Evolutionary conservation across 2,113 vertebrate genomes (phyloP).

Genomic region (Urocynchramus pylzowi): DNA sequence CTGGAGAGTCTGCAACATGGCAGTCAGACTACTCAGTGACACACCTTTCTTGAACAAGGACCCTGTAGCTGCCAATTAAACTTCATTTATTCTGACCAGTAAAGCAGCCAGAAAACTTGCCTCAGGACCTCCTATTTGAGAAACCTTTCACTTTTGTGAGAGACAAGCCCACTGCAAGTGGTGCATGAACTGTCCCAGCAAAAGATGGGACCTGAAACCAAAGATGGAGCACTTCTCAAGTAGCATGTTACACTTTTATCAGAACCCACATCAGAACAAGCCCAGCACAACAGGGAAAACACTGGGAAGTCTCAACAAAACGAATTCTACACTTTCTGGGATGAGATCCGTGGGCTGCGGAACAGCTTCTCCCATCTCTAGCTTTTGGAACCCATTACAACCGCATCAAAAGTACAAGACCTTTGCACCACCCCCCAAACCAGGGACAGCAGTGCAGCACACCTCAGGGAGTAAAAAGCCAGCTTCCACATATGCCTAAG

Average conservation of each 20-base stretch:
- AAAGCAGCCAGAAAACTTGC: neutral
- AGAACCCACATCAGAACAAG: neutral
- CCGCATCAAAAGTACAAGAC: neutral
- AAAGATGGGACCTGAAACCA: neutral
- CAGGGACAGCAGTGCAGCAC: neutral
- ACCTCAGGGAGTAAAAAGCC: neutral
- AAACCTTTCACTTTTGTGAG: neutral
- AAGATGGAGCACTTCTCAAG: neutral
- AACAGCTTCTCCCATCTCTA: neutral
- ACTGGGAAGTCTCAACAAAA: neutral
- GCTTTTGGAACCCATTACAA: neutral
- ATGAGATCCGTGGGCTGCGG: neutral
- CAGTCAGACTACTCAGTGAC: neutral
- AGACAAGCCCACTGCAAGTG: neutral
- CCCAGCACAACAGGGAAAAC: neutral
- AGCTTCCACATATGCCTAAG: neutral
- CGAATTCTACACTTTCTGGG: neutral
- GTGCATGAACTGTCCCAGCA: neutral
- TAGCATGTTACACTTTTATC: neutral
- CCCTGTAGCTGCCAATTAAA: neutral
- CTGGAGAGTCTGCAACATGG: neutral
- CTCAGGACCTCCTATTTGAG: neutral
- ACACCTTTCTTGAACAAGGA: neutral
- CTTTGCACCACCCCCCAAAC: neutral
- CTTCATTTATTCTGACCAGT: slow-evolving; percentile 10